These are phyloP conservation scores for Drosophila demipolita DNA, from an alignment of 2,888 invertebrate genomes.

Conservation along the genomic window DNA sequence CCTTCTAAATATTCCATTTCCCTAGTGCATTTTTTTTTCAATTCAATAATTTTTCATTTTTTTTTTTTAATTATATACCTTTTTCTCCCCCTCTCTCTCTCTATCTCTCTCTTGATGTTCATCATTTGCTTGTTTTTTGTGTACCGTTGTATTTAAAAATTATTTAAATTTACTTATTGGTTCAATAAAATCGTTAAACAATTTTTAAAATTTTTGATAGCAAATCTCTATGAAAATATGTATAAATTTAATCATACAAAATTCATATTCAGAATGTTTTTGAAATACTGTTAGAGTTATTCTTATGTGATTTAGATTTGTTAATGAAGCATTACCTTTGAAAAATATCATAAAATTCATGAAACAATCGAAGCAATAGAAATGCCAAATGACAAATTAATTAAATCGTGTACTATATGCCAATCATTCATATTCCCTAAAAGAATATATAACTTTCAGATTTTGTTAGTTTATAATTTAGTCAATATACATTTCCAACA, in stretches of 20 bases:
- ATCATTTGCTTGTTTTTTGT: conserved; percentile 13
- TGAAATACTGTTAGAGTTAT: neutral
- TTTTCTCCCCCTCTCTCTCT: neutral
- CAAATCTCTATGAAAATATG: neutral
- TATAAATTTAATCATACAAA: neutral
- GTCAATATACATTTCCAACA: neutral
- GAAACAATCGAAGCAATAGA: neutral
- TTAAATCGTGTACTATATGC: neutral
- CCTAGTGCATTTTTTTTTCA: conserved; percentile 16
- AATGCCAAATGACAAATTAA: neutral
- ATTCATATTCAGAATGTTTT: neutral
- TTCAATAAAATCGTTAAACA: neutral
- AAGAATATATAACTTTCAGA: neutral
- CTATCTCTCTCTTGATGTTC: neutral
- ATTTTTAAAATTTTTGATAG: neutral
- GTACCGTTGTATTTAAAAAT: conserved; percentile 1
- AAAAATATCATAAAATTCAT: neutral
- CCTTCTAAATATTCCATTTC: conserved; percentile 3
- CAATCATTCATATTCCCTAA: neutral
- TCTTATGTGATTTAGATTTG: neutral
- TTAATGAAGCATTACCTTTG: neutral
- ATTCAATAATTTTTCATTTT: neutral
- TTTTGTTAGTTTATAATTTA: neutral
- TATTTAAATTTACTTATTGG: neutral
- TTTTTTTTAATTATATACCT: neutral